Percentiles rank a stretch among this genome's conserved stretches.
These are phyloP conservation scores for Dolichallabes microphthalmus DNA, from an alignment of 2,113 vertebrate genomes.

Conservation along the genomic window DNA sequence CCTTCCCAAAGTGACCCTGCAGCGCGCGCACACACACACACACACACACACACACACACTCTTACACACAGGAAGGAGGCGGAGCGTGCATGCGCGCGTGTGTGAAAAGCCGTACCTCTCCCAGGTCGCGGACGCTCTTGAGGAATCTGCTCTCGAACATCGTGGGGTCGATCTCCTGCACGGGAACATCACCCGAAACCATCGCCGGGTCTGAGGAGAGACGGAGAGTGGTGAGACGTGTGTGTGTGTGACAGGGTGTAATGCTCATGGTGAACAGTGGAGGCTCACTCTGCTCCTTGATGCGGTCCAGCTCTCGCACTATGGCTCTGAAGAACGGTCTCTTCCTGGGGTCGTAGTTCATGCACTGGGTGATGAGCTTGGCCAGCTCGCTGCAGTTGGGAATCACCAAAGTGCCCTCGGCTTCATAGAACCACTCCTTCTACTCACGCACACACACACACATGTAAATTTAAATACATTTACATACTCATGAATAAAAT, in stretches of 20 bases:
- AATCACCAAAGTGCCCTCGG: slow-evolving; percentile 72
- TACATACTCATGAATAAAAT: not conserved
- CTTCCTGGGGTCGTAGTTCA: slow-evolving; percentile 84
- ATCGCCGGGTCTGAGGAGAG: slow-evolving; percentile 39
- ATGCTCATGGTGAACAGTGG: no score
- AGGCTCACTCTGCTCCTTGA: slow-evolving; percentile 80
- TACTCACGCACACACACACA: slow-evolving; percentile 59
- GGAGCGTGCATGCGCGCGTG: not conserved
- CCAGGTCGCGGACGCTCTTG: slow-evolving; percentile 78
- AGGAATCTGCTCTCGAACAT: slow-evolving; percentile 84
- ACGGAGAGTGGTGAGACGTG: not conserved
- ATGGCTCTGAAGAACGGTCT: slow-evolving; percentile 87
- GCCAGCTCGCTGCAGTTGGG: slow-evolving; percentile 82
- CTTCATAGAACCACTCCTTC: slow-evolving; percentile 85
- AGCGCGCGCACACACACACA: not conserved
- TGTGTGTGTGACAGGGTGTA: not conserved
- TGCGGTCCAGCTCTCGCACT: slow-evolving; percentile 83
- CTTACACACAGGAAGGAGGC: not conserved
- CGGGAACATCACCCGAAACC: slow-evolving; percentile 55
- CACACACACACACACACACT: not conserved
- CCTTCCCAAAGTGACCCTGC: slow-evolving; percentile 86
- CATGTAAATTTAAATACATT: not conserved
- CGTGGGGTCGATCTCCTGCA: slow-evolving; percentile 78
- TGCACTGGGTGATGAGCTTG: slow-evolving; percentile 84
- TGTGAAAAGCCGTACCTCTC: slow-evolving; percentile 70